phyloP scores from a whole-genome alignment of 2,113 vertebrate species.

The Apaloderma vittatum region DNA sequence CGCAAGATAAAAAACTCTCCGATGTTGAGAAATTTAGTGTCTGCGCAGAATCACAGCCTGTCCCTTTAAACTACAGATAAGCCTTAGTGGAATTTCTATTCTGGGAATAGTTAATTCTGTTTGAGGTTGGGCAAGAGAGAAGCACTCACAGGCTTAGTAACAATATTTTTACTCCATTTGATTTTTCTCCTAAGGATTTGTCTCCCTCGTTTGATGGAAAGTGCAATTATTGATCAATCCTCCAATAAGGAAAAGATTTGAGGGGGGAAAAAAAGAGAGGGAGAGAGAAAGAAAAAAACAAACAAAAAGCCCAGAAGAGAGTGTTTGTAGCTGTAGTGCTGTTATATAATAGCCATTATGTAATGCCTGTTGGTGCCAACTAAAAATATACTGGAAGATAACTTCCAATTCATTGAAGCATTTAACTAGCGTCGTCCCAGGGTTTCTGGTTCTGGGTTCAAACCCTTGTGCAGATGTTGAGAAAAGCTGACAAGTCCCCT shows the following conservation, averaged over 20 bases:
- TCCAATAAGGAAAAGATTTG: background rate
- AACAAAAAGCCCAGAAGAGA: background rate
- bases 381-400: slow-evolving; percentile 73
- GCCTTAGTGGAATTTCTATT: slow-evolving; percentile 71
- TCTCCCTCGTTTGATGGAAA: slow-evolving; percentile 24
- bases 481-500: background rate
- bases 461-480: background rate
- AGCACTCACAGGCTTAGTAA: background rate
- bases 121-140: slow-evolving; percentile 61
- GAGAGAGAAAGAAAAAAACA: background rate
- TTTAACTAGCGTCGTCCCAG: slow-evolving; percentile 21
- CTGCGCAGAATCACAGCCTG: slow-evolving; percentile 29
- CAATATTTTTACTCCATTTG: slow-evolving; percentile 54
- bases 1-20: background rate
- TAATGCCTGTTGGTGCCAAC: slow-evolving; percentile 67
- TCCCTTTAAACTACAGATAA: slow-evolving; percentile 67
- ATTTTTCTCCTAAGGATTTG: slow-evolving; percentile 48
- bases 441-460: background rate
- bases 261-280: background rate
- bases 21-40: background rate
- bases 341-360: slow-evolving; percentile 72
- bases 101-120: slow-evolving; percentile 71
- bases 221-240: slow-evolving; percentile 26
- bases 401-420: slow-evolving; percentile 63
- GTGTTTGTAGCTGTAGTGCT: slow-evolving; percentile 42